Conservation (phyloP, 2,888 invertebrate genomes). For the Phoenoteleia sp. region DNA sequence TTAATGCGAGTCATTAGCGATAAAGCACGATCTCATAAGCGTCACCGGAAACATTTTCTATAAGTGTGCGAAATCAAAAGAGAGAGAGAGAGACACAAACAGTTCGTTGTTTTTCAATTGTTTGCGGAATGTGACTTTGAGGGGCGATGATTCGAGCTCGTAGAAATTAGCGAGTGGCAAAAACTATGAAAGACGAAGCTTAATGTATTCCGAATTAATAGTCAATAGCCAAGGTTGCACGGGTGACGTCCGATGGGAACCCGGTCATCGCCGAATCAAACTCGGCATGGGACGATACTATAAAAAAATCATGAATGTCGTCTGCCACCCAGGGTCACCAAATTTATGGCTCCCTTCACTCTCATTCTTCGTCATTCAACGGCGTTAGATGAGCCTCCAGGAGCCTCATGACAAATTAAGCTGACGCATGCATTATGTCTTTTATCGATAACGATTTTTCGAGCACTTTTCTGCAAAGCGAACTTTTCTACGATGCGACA, state of each 20-base stretch:
- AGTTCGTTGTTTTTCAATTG: too few relatives aligned
- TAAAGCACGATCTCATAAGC: slow-evolving; percentile 1
- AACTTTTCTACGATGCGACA: too few relatives aligned
- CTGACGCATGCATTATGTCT: slow-evolving; percentile 17
- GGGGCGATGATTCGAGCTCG: background rate
- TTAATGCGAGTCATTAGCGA: slow-evolving; percentile 9
- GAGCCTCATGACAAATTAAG: slow-evolving; percentile 58
- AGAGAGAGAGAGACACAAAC: too few relatives aligned
- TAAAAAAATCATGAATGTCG: slow-evolving; percentile 66
- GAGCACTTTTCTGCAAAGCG: background rate
- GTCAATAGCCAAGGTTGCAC: slow-evolving; percentile 57
- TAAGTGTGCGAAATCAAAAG: background rate
- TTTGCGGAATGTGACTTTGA: too few relatives aligned
- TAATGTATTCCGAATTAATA: slow-evolving; percentile 51
- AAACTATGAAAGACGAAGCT: background rate
- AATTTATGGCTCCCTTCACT: slow-evolving; percentile 67
- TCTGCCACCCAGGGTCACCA: slow-evolving; percentile 71
- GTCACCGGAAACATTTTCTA: background rate
- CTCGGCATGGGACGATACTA: slow-evolving; percentile 30
- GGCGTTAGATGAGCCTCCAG: slow-evolving; percentile 67
- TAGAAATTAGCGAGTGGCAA: background rate
- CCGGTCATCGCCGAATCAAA: slow-evolving; percentile 50
- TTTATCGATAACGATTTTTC: slow-evolving; percentile 1
- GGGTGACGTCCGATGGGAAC: slow-evolving; percentile 57
- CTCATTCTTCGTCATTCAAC: slow-evolving; percentile 56